These are phyloP conservation scores for Hylaeus volcanicus DNA, from an alignment of 1,140 invertebrate species.

Conservation along the genomic window DNA sequence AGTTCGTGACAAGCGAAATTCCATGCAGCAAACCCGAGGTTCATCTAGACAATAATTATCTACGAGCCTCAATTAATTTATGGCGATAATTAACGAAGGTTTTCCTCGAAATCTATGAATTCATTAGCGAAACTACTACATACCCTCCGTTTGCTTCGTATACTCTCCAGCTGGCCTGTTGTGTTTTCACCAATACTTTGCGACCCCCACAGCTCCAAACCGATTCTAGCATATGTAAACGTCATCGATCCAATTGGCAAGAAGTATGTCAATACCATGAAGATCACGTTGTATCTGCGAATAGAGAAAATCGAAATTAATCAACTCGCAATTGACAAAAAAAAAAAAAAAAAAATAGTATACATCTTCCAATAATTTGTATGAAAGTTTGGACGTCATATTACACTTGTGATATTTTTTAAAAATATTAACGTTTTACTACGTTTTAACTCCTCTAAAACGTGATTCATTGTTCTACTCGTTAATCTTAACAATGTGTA, in stretches of 20 bases:
- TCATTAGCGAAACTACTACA: constrained; percentile 72
- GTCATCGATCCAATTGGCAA: constrained; percentile 95
- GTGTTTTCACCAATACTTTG: constrained; percentile 97
- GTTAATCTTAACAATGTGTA: background rate
- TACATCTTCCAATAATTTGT: no score
- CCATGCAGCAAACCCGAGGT: no score
- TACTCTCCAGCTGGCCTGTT: constrained; percentile 93
- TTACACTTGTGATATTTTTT: no score
- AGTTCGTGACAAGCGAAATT: no score
- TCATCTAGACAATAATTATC: no score
- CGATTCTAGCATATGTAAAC: constrained; percentile 94
- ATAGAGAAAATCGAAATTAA: constrained; percentile 36
- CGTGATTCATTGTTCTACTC: constrained; percentile 6
- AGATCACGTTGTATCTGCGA: constrained; percentile 92
- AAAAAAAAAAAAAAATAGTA: no score
- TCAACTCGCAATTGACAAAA: no score
- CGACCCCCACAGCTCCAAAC: constrained; percentile 95
- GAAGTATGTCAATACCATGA: constrained; percentile 95
- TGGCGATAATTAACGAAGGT: constrained; percentile 8
- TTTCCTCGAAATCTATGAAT: background rate
- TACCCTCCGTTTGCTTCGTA: constrained; percentile 96
- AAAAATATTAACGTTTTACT: background rate
- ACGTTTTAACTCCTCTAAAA: background rate
- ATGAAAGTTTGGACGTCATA: no score
- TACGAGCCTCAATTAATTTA: no score